phyloP scores from a whole-genome alignment of 2,113 vertebrate genomes.

The Chaetura pelagica region DNA sequence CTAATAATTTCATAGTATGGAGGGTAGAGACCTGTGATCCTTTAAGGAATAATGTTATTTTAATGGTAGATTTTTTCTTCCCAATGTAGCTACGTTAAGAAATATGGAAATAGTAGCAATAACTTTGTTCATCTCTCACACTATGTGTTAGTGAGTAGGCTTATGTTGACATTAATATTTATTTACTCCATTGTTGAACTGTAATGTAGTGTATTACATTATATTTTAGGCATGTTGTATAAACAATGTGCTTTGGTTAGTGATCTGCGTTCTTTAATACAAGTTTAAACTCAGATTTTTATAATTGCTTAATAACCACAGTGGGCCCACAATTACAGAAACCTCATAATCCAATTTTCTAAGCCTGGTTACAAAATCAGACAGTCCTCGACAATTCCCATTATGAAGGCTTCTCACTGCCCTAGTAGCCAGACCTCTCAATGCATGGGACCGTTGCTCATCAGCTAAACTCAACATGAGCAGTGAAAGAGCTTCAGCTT shows the following conservation, averaged over 20 bases:
- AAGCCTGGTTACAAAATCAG: background rate
- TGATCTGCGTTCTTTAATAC: background rate
- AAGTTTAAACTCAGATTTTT: background rate
- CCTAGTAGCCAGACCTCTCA: background rate
- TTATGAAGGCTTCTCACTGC: background rate
- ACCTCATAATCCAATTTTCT: background rate
- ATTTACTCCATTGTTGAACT: conserved; percentile 34
- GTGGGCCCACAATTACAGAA: background rate
- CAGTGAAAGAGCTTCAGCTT: background rate
- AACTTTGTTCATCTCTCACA: background rate
- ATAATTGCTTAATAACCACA: background rate
- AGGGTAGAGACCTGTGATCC: background rate
- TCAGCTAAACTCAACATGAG: background rate
- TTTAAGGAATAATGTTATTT: conserved; percentile 4
- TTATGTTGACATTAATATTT: conserved; percentile 35
- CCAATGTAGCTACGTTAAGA: background rate
- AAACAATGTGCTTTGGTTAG: background rate
- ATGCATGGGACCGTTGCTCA: background rate
- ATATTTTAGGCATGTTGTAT: background rate
- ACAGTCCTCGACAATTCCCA: background rate
- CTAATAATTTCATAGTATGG: background rate
- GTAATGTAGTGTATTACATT: background rate
- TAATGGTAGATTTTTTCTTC: conserved; percentile 1
- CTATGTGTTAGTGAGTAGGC: conserved; percentile 9
- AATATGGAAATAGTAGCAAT: background rate